Evolutionary conservation across 1,140 invertebrate genomes (phyloP), one percentile per base, ranked within the genome.

Genomic region (Sinella curviseta): DNA sequence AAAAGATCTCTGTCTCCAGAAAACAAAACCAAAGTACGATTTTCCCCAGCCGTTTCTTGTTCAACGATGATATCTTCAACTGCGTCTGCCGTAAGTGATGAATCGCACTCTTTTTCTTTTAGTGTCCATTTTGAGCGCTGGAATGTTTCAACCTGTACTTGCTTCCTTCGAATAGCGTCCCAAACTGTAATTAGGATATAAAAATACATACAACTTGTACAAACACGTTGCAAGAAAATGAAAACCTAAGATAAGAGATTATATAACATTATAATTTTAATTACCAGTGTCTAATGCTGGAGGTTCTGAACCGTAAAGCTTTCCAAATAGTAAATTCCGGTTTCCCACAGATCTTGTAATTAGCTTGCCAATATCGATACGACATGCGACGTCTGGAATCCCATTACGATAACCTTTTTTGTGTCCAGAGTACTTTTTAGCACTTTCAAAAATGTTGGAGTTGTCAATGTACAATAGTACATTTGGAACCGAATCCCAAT

Each of bases 401-500:
- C 35, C 70, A 17, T 24, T 16, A 24, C 35, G 60, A 33, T 78
- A 82, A 3, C 73, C 74, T 34, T 80, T 76, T 4, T 73, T 30
- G 4, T 73, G 54, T 1, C 67, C 81, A 0, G 79, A 76, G 31
- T 78, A 31, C 54, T 80, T 31, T 74, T 80, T 73, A 20, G 77
- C 76, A 31, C 80, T 82, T 26, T 80, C 80, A 55, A 80, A 82
- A 35, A 82, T 77, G 31, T 82, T 82, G 0, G 81, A 82, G 55
- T 82, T 82, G 75, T 82, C 79, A 39, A 82, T 82, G 75, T 80
- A 80, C 12, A 82, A 31, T 1, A 82, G 55, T 24, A 79, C 78
- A 31, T 78, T 75, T 30, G 60, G 39, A n/a, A 57, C 74, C 35
- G 35, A 0, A 28, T 48, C 39, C 39, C 39, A 48, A 48, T 48